Evolutionary conservation across 2,113 vertebrate species (phyloP).

Genomic region (Datnioides undecimradiatus): DNA sequence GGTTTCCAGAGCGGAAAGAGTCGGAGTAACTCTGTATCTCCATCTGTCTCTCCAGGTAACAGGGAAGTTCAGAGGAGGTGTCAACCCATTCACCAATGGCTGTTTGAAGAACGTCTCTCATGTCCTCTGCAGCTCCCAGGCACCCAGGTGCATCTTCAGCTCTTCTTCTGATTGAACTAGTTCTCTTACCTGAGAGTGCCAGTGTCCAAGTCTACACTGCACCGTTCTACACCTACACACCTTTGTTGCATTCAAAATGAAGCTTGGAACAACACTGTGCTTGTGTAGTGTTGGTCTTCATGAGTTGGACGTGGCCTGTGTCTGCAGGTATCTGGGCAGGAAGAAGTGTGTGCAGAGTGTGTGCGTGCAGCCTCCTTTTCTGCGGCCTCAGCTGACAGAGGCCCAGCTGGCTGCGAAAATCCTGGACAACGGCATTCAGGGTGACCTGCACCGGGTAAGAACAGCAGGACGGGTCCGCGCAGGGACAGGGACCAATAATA

Average conservation of each 20-base stretch:
- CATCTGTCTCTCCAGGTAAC: conserved; percentile 86
- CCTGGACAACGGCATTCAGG: conserved; percentile 96
- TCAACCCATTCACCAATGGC: conserved; percentile 97
- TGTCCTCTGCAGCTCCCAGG: conserved; percentile 95
- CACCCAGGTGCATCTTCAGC: conserved; percentile 87
- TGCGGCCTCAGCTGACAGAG: conserved; percentile 89
- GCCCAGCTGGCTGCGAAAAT: conserved; percentile 91
- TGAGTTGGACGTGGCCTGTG: not conserved
- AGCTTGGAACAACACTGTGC: too few relatives aligned
- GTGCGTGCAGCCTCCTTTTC: conserved; percentile 92
- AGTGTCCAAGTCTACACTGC: not conserved
- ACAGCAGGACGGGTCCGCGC: too few relatives aligned
- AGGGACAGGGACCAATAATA: not conserved
- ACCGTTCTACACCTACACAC: too few relatives aligned
- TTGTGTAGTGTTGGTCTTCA: not conserved
- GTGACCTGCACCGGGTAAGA: conserved; percentile 92
- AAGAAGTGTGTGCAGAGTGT: conserved; percentile 87
- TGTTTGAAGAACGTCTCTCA: conserved; percentile 94
- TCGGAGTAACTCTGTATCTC: not conserved
- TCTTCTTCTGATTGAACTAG: not conserved
- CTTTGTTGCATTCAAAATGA: not conserved
- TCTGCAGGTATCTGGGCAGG: conserved; percentile 91
- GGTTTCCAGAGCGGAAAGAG: too few relatives aligned
- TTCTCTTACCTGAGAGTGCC: not conserved
- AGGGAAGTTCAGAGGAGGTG: conserved; percentile 95